Evolutionary conservation across 2,113 vertebrate species (phyloP).

Genomic region (Aramus guarauna): DNA sequence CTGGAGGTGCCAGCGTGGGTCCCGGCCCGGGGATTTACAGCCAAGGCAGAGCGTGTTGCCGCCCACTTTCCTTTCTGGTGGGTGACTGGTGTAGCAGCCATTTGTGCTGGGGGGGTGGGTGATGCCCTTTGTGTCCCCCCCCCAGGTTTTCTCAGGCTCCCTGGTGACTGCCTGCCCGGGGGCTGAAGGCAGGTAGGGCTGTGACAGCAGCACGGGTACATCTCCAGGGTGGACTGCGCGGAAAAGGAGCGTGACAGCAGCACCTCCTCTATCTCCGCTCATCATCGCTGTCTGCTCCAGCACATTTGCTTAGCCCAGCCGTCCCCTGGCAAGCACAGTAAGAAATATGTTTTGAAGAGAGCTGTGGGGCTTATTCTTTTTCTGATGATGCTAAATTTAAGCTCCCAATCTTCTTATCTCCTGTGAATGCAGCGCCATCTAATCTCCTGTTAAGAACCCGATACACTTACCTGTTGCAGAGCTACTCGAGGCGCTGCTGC

Average conservation of each 20-base stretch:
- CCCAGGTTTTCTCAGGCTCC: too few relatives aligned
- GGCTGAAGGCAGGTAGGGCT: background rate
- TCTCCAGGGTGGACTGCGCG: fast-evolving
- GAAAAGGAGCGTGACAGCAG: background rate
- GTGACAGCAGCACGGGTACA: fast-evolving
- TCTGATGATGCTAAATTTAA: slow-evolving; percentile 16
- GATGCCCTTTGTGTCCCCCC: background rate
- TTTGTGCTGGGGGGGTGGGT: background rate
- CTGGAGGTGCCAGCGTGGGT: background rate
- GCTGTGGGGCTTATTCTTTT: background rate
- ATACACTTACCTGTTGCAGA: background rate
- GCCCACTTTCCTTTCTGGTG: background rate
- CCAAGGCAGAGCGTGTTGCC: background rate
- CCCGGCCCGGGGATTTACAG: background rate
- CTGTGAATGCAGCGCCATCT: background rate
- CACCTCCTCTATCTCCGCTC: background rate
- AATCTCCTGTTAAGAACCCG: background rate
- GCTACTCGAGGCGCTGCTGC: background rate
- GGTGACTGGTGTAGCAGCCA: background rate
- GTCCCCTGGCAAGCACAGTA: background rate
- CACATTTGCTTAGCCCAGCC: background rate
- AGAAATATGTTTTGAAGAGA: background rate
- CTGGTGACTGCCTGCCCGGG: fast-evolving
- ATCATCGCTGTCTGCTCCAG: fast-evolving
- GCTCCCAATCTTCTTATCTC: slow-evolving; percentile 28